Conservation (phyloP, 2,113 vertebrate genomes). For the Sander vitreus region DNA sequence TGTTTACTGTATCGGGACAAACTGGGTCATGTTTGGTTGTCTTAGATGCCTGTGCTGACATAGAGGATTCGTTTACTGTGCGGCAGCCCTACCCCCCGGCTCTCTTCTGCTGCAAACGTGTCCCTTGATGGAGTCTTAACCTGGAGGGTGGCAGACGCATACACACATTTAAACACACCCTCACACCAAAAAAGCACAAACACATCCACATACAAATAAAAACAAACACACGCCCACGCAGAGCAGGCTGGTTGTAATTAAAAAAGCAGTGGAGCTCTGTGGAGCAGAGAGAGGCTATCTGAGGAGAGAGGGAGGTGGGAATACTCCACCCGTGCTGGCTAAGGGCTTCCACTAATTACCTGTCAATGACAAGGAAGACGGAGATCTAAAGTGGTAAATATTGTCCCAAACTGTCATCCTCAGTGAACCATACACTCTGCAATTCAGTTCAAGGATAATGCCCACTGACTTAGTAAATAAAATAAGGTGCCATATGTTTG, state of each 20-base stretch:
- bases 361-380: conserved; percentile 64
- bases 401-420: conserved; percentile 65
- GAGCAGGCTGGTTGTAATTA: conserved; percentile 53
- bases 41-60: conserved; percentile 52
- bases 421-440: conserved; percentile 51
- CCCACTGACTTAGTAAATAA: conserved; percentile 56
- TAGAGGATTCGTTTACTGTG: conserved; percentile 30
- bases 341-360: conserved; percentile 74
- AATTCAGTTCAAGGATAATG: conserved; percentile 64
- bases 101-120: conserved; percentile 37
- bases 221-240: conserved; percentile 39
- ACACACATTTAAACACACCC: conserved; percentile 22
- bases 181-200: conserved; percentile 23
- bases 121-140: conserved; percentile 58
- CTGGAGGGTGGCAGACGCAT: conserved; percentile 27
- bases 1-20: conserved; percentile 64
- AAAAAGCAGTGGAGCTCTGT: conserved; percentile 53
- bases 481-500: conserved; percentile 65
- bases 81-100: conserved; percentile 6
- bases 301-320: conserved; percentile 50
- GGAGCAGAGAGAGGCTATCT: conserved; percentile 49
- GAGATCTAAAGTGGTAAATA: conserved; percentile 69
- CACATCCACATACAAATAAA: neutral
- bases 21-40: conserved; percentile 70
- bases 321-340: conserved; percentile 51